A percentile compares a stretch with the other conserved stretches of the same genome.
Conservation (phyloP, 2,797 vertebrate genomes). For the Sebastes wilsoni region DNA sequence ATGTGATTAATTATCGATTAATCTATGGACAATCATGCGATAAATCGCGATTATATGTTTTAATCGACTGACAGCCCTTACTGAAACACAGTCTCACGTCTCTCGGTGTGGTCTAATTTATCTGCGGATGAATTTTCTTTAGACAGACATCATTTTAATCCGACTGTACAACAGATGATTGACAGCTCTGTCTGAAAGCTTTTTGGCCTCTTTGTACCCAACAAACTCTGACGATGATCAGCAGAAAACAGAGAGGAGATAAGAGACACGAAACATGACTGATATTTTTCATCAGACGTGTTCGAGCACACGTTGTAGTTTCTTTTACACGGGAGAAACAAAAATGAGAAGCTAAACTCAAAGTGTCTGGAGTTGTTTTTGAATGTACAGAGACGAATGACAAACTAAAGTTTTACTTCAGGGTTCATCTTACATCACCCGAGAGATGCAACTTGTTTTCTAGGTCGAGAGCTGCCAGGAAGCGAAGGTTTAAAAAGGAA, state of each 20-base stretch:
- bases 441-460: not conserved
- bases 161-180: not conserved
- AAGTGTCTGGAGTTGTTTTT: not conserved
- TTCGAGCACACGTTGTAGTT: not conserved
- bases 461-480: not conserved
- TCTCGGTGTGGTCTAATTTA: not conserved
- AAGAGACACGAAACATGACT: not conserved
- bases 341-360: not conserved
- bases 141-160: not conserved
- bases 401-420: not conserved
- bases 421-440: not conserved
- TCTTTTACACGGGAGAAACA: not conserved
- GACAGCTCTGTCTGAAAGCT: not conserved
- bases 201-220: not conserved
- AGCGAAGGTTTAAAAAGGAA: not conserved
- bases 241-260: not conserved
- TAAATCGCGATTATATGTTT: accelerated
- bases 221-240: not conserved
- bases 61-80: too few relatives aligned
- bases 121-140: not conserved
- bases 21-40: too few relatives aligned
- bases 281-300: not conserved
- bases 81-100: too few relatives aligned
- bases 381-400: not conserved
- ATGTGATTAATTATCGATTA: too few relatives aligned